Evolutionary conservation across 2,888 invertebrate species (phyloP), one percentile per base, ranked within the genome.

Genomic region (Aspidapion aeneum): DNA sequence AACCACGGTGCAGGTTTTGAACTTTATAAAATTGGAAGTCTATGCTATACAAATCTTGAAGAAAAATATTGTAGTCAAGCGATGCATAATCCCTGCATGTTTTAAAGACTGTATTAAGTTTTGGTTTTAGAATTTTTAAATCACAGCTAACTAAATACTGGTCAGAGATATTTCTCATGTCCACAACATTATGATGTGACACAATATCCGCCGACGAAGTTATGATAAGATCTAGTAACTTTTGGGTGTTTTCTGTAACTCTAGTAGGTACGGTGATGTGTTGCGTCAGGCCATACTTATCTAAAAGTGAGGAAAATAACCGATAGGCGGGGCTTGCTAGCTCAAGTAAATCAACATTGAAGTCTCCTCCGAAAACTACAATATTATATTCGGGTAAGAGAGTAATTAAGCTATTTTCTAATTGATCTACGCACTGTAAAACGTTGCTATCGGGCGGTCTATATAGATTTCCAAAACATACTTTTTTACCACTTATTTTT

Each of bases 401-500:
- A 49, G 18, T 49, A 5, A 49, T 22, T 9, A 57, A 18, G 21
- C 21, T 21, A 21, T 57, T 57, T 22, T 57, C 57, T 22, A 57
- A 22, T 12, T 21, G 9, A 22, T 57, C 57, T 22, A 57, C 12
- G 35, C 57, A 35, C n/a, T n/a, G 16, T 2, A 16, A n/a, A 19
- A 57, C 7, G n/a, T 57, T 57, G 18, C 16, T 21, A 22, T 57
- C 18, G 7, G 57, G 57, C 7, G 57, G 57, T 21, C 57, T 21
- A 22, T 57, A 57, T 5, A 57, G 35, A 16, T 21, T 20, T 17
- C 57, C 57, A 57, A 57, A 57, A 21, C 56, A 56, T n/a, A 56
- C n/a, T 48, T 48, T 48, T 48, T n/a, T 48, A n/a, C 49, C 49
- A 48, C 9, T 12, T 12, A 9, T 48, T 12, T 48, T 48, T 48